Evolutionary conservation across 2,797 vertebrate species (phyloP).

Genomic region (Sebastes steindachneri): DNA sequence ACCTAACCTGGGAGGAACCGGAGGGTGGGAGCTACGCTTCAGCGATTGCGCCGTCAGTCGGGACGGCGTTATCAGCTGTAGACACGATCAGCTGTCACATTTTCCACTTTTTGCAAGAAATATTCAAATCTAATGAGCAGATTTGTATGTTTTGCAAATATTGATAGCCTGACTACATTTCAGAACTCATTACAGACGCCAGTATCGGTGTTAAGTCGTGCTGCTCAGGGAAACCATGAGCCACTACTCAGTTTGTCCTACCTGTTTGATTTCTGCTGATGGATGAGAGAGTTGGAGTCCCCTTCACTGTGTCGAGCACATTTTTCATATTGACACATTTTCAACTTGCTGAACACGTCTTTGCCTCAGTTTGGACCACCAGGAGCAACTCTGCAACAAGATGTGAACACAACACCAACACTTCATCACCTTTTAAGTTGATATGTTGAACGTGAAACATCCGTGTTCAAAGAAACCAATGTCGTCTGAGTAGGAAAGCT

Average conservation of each 20-base stretch:
- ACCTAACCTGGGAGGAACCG: too few relatives aligned
- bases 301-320: background rate
- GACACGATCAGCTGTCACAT: background rate
- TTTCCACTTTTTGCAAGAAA: background rate
- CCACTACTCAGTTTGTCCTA: background rate
- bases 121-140: background rate
- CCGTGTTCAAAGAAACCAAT: background rate
- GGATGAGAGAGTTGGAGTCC: background rate
- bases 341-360: background rate
- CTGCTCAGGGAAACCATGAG: background rate
- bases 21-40: too few relatives aligned
- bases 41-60: too few relatives aligned
- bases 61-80: too few relatives aligned
- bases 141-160: background rate
- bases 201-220: background rate
- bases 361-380: background rate
- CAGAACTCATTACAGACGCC: background rate
- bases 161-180: background rate
- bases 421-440: background rate
- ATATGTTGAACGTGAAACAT: background rate
- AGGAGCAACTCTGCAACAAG: background rate
- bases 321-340: background rate
- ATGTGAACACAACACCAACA: background rate
- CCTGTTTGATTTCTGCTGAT: background rate
- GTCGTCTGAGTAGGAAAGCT: background rate